Percentiles rank a stretch among this genome's conserved stretches.
These are phyloP conservation scores for Trematomus loennbergii DNA, from an alignment of 2,113 vertebrate species.

Conservation along the genomic window DNA sequence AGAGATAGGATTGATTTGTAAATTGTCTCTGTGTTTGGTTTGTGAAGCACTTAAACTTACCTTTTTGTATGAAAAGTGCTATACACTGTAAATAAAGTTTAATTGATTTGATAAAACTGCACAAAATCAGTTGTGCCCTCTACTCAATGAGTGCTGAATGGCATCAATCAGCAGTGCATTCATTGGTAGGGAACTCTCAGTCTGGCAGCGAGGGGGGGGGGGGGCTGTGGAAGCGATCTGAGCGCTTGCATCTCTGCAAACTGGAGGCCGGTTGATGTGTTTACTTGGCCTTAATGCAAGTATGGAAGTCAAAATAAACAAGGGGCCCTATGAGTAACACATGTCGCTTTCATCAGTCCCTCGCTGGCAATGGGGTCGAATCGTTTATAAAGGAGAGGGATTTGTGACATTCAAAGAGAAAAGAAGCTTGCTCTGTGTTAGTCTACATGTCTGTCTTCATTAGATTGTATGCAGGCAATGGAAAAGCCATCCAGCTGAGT, in stretches of 20 bases:
- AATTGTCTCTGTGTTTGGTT: no score
- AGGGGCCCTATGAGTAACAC: constrained; percentile 77
- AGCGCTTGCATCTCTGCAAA: neutral
- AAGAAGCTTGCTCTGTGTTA: constrained; percentile 45
- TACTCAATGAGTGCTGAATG: neutral
- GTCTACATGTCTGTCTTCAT: constrained; percentile 64
- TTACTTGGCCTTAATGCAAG: constrained; percentile 70
- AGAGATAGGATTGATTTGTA: no score
- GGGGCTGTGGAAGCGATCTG: constrained; percentile 3
- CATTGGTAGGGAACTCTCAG: neutral
- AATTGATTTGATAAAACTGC: neutral
- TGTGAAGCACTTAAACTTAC: no score
- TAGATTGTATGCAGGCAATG: constrained; percentile 12
- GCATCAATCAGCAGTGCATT: neutral
- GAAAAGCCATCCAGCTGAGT: constrained; percentile 5
- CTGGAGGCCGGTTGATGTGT: constrained; percentile 58
- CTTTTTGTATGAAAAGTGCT: no score
- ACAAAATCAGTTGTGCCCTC: neutral
- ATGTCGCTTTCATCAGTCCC: constrained; percentile 81
- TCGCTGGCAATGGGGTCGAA: constrained; percentile 72
- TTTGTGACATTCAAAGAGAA: constrained; percentile 32
- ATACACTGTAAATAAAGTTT: no score
- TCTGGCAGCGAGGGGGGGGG: neutral
- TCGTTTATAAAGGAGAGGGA: constrained; percentile 24
- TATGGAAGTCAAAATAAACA: constrained; percentile 81